phyloP scores from a whole-genome alignment of 2,888 invertebrate species.

The Cylindroiulus punctatus region DNA sequence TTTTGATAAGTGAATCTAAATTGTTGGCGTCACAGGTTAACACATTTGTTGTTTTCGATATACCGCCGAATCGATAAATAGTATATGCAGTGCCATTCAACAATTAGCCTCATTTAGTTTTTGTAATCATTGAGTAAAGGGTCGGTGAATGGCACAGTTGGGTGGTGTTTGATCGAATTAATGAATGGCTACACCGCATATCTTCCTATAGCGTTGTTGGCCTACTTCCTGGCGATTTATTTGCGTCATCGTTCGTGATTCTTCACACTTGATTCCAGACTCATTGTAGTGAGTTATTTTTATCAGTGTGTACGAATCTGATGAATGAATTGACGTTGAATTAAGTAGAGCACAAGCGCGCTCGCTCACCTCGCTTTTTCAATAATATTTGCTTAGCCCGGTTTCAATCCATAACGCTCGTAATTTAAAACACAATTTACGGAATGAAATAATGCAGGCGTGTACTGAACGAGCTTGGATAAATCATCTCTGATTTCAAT shows the following conservation, averaged over 20 bases:
- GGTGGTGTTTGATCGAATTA: neutral
- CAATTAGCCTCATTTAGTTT: neutral
- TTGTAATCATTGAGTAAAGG: neutral
- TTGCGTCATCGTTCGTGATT: slow-evolving; percentile 10
- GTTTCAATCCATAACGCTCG: neutral
- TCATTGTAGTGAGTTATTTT: neutral
- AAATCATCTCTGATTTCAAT: neutral
- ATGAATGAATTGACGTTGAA: slow-evolving; percentile 10
- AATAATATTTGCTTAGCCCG: slow-evolving; percentile 5
- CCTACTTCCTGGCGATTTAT: neutral
- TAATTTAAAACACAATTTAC: slow-evolving; percentile 4
- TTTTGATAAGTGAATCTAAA: too few relatives aligned
- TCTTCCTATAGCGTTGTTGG: neutral
- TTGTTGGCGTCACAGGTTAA: neutral
- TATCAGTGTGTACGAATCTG: neutral
- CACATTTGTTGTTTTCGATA: neutral
- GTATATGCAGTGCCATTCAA: neutral
- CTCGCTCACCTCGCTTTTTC: slow-evolving; percentile 14
- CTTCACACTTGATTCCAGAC: neutral
- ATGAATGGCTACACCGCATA: neutral
- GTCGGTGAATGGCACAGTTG: neutral
- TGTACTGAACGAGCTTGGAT: neutral
- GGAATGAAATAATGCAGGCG: neutral
- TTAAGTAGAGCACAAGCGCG: neutral
- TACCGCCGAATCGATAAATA: neutral